Evolutionary conservation across 2,888 invertebrate genomes (phyloP), one percentile per base, ranked within the genome.

Genomic region (Heterodera filipjevi): DNA sequence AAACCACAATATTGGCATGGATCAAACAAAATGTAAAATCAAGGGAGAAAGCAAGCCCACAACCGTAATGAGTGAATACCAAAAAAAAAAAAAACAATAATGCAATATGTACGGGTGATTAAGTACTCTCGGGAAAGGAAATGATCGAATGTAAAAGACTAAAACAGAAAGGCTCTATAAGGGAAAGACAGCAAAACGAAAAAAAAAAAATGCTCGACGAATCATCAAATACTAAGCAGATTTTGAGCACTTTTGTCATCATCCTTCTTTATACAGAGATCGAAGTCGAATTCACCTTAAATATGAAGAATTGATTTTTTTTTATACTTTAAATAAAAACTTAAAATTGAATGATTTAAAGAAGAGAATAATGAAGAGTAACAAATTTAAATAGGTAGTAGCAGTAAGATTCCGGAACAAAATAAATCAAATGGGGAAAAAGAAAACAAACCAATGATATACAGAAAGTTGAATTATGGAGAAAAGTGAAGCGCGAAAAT

Each of bases 111-210:
- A 59, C 10, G n/a, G 22, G 59, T 12, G 27, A 59, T 59, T 59
- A 27, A 59, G 27, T 59, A 59, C 59, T 59, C 12, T 59, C 59
- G 8, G 59, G 59, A n/a, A 53, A 59, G 10, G 59, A 27, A 59
- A 59, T 22, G 22, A 53, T 53, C 6, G 39, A 39, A 12, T 39
- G 53, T 16, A 53, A 59, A 12, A 59, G 27, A 59, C 59, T 59
- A 59, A n/a, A n/a, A 59, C 59, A n/a, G 27, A 2, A 59, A 27
- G n/a, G 12, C 10, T 27, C 10, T 27, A 59, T 27, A 59, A 49
- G 22, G 59, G 59, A 59, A 59, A 59, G 59, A 59, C 59, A 59
- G 59, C n/a, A 59, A 59, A 59, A 8, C 59, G 27, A n/a, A n/a
- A n/a, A n/a, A 59, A n/a, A 27, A 12, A 27, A 5, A 59, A 10